A percentile compares a stretch with the other conserved stretches of the same genome.
phyloP scores from a whole-genome alignment of 2,797 vertebrate species.

The Discoglossus pictus region DNA sequence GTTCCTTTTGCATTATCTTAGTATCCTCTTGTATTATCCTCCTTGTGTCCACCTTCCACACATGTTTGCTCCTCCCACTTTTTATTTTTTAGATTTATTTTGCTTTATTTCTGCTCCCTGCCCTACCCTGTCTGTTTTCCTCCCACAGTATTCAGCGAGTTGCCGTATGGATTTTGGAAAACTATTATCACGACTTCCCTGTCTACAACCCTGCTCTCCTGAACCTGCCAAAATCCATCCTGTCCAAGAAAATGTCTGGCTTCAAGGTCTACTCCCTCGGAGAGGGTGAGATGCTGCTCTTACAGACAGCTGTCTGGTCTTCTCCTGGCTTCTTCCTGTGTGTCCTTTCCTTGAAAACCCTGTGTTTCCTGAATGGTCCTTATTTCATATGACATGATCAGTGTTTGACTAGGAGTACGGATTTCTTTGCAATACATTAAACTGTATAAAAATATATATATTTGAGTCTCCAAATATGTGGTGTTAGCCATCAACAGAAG shows the following conservation, averaged over 20 bases:
- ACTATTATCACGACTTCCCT: conserved; percentile 92
- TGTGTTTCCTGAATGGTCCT: not conserved
- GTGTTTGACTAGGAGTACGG: not conserved
- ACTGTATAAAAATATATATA: too few relatives aligned
- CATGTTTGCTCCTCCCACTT: accelerated
- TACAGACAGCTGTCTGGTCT: not conserved
- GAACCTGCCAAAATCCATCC: conserved; percentile 92
- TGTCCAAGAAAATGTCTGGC: conserved; percentile 91
- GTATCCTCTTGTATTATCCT: conserved; percentile 16
- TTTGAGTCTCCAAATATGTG: too few relatives aligned
- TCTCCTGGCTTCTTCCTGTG: conserved; percentile 21
- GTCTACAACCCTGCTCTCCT: conserved; percentile 91
- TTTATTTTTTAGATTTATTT: not conserved
- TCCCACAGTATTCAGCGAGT: conserved; percentile 86
- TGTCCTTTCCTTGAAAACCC: not conserved
- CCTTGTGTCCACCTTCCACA: accelerated
- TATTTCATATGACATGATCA: too few relatives aligned
- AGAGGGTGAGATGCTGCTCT: conserved; percentile 79
- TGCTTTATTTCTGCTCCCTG: not conserved
- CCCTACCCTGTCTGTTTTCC: conserved; percentile 50
- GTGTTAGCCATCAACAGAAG: too few relatives aligned
- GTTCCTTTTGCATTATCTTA: not conserved
- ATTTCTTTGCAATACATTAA: too few relatives aligned
- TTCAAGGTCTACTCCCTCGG: conserved; percentile 94
- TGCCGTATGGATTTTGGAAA: conserved; percentile 89